These are phyloP conservation scores for Polypedilum pembai DNA, from an alignment of 1,140 invertebrate genomes.

Conservation along the genomic window DNA sequence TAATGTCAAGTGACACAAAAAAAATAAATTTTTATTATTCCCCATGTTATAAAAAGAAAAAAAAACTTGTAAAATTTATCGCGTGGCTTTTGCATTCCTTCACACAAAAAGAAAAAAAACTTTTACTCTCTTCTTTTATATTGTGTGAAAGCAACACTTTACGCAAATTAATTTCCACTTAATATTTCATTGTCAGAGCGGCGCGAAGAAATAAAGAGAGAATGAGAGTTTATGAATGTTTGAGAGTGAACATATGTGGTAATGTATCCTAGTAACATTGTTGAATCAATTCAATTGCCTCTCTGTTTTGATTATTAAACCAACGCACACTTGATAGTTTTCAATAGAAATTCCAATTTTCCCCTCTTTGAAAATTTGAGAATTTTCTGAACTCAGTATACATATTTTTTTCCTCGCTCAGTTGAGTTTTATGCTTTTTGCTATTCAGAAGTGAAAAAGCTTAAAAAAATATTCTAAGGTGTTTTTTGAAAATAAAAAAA, in stretches of 20 bases:
- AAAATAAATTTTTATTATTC: too few relatives aligned
- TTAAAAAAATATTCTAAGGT: not conserved
- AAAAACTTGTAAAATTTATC: too few relatives aligned
- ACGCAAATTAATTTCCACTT: conserved; percentile 22
- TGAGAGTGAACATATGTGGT: not conserved
- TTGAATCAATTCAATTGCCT: conserved; percentile 13
- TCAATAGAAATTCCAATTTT: not conserved
- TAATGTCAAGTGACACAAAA: too few relatives aligned
- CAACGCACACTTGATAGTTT: not conserved
- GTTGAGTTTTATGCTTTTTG: not conserved
- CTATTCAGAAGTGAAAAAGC: not conserved
- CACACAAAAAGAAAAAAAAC: not conserved
- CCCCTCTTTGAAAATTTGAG: not conserved
- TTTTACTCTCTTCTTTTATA: not conserved
- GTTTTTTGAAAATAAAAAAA: not conserved
- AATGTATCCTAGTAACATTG: not conserved
- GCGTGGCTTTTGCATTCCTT: not conserved
- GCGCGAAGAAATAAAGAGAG: not conserved
- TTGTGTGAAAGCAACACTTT: conserved; percentile 13
- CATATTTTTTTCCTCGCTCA: not conserved
- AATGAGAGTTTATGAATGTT: not conserved
- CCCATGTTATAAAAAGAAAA: too few relatives aligned
- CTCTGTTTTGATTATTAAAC: conserved; percentile 3
- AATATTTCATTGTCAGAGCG: not conserved
- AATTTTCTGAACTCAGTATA: not conserved